Conservation (phyloP, 2,797 vertebrate species). For the Centroberyx gerrardi region DNA sequence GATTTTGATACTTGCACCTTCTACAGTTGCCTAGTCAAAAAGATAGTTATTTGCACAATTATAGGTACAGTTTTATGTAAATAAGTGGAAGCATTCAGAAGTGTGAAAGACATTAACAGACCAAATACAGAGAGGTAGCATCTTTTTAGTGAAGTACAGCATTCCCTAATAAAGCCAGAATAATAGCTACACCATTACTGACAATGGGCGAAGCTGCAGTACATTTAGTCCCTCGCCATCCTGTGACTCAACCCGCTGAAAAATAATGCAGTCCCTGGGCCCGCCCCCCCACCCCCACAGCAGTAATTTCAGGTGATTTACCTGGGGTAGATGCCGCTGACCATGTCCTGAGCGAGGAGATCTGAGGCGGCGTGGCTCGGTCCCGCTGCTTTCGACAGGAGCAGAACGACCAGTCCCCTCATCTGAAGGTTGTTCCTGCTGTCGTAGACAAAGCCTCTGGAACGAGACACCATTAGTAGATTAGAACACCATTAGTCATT, state of each 20-base stretch:
- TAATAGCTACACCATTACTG: too few relatives aligned
- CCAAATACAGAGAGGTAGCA: background rate
- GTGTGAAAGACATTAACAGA: constrained; percentile 12
- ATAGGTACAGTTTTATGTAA: too few relatives aligned
- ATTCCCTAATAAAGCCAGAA: background rate
- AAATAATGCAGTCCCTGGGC: background rate
- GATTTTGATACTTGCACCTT: constrained; percentile 19
- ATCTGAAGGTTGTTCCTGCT: constrained; percentile 94
- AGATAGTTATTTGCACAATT: too few relatives aligned
- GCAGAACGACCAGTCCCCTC: constrained; percentile 93
- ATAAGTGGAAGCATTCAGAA: background rate
- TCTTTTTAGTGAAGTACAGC: too few relatives aligned
- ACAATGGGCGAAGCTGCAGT: background rate
- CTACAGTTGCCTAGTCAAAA: constrained; percentile 6
- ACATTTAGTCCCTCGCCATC: background rate
- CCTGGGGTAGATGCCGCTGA: constrained; percentile 98
- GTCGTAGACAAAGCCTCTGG: constrained; percentile 93
- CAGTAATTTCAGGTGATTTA: constrained; percentile 62
- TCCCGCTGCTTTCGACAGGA: constrained; percentile 96
- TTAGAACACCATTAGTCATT: background rate
- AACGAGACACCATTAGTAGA: constrained; percentile 28
- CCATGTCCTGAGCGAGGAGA: constrained; percentile 89
- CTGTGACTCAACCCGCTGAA: background rate
- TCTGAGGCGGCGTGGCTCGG: constrained; percentile 81
- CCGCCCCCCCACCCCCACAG: too few relatives aligned